These are phyloP conservation scores for Agriopis leucophaearia DNA, from an alignment of 2,888 invertebrate genomes.

Conservation along the genomic window DNA sequence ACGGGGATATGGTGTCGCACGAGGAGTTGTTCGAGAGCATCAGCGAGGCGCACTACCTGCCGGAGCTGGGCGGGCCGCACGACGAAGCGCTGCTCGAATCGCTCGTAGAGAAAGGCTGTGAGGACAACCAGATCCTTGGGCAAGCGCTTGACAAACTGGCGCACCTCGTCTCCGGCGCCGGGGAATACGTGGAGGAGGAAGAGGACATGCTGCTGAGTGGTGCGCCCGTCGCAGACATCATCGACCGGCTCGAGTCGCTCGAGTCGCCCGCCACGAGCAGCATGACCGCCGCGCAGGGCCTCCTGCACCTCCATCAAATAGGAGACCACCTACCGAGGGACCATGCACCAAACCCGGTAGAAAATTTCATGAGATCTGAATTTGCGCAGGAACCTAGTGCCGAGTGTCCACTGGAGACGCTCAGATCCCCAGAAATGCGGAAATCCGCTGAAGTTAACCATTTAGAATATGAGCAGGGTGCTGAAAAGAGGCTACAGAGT, in stretches of 20 bases:
- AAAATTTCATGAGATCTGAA: conserved; percentile 72
- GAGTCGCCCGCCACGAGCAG: conserved; percentile 79
- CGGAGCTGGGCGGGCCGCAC: conserved; percentile 77
- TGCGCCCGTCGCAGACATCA: conserved; percentile 87
- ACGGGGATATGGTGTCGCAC: conserved; percentile 70
- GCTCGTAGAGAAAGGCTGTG: conserved; percentile 87
- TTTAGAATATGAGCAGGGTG: conserved; percentile 64
- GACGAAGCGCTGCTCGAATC: conserved; percentile 87
- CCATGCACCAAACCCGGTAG: conserved; percentile 53
- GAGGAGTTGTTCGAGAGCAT: conserved; percentile 82
- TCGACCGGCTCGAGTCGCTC: conserved; percentile 88
- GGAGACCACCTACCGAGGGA: conserved; percentile 62
- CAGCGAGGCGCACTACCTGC: conserved; percentile 80
- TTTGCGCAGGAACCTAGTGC: conserved; percentile 60
- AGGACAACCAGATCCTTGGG: conserved; percentile 85
- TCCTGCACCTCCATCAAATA: conserved; percentile 75
- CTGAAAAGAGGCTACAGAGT: conserved; percentile 69
- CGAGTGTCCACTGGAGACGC: conserved; percentile 65
- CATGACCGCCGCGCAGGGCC: conserved; percentile 77
- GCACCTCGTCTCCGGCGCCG: conserved; percentile 71
- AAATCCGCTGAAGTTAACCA: conserved; percentile 58
- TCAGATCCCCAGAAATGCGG: conserved; percentile 5
- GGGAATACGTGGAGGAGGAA: conserved; percentile 80
- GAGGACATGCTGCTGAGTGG: conserved; percentile 78
- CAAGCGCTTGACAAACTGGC: conserved; percentile 78